Evolutionary conservation across 2,113 vertebrate genomes (phyloP).

Genomic region (Platysteira castanea): DNA sequence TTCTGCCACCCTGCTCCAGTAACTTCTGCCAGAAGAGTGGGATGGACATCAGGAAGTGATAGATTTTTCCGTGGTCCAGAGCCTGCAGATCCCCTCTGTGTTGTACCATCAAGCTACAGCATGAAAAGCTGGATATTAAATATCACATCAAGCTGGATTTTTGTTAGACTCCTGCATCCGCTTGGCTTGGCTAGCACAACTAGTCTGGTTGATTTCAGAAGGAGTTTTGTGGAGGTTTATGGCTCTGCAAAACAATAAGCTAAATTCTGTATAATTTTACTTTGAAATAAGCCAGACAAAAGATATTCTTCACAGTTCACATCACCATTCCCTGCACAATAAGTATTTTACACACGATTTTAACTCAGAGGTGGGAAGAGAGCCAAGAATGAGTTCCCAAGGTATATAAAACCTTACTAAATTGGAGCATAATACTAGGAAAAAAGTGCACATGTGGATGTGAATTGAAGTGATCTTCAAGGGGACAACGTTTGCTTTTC

Average conservation of each 20-base stretch:
- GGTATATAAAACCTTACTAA: conserved; percentile 3
- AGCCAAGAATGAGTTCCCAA: conserved; percentile 4
- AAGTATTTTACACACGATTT: conserved; percentile 2
- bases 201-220: background rate
- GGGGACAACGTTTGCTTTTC: background rate
- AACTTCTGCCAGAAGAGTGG: background rate
- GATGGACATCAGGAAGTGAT: background rate
- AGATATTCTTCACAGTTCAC: background rate
- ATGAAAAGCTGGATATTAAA: background rate
- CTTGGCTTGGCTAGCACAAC: background rate
- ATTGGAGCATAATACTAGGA: background rate
- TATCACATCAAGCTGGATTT: background rate
- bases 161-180: background rate
- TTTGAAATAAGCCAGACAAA: conserved; percentile 35
- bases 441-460: background rate
- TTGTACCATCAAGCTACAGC: background rate
- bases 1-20: background rate
- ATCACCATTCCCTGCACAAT: background rate
- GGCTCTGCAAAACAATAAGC: background rate
- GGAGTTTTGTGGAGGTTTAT: background rate
- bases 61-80: background rate
- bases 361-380: background rate
- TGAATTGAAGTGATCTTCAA: conserved; percentile 17
- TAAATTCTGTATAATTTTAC: conserved; percentile 1
- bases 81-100: background rate